These are phyloP conservation scores for Adelognathus sp. DNA, from an alignment of 2,888 invertebrate genomes.

Conservation along the genomic window DNA sequence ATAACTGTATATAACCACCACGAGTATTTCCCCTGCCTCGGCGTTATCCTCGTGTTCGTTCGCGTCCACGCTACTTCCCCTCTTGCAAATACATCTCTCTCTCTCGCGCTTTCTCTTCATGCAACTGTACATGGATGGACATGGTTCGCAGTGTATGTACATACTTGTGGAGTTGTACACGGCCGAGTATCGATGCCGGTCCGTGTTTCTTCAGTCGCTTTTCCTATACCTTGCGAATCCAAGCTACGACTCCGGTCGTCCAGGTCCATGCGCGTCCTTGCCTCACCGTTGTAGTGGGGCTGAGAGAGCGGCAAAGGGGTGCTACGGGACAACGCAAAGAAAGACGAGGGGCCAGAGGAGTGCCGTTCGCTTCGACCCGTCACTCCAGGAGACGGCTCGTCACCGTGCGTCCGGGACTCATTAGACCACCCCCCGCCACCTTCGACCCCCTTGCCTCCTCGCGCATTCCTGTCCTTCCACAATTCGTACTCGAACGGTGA, in stretches of 20 bases:
- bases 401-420: slow-evolving; percentile 69
- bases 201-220: slow-evolving; percentile 34
- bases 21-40: slow-evolving; percentile 14
- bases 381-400: slow-evolving; percentile 71
- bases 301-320: slow-evolving; percentile 34
- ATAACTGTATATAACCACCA: slow-evolving; percentile 27
- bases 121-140: slow-evolving; percentile 30
- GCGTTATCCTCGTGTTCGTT: slow-evolving; percentile 52
- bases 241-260: slow-evolving; percentile 39
- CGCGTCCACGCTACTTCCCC: slow-evolving; percentile 37
- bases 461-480: slow-evolving; percentile 26
- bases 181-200: slow-evolving; percentile 13
- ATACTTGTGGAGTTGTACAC: slow-evolving; percentile 5
- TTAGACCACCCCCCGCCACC: slow-evolving; percentile 64
- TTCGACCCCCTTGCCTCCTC: slow-evolving; percentile 11
- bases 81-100: slow-evolving; percentile 37
- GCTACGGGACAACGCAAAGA: slow-evolving; percentile 1
- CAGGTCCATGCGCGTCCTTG: slow-evolving; percentile 19
- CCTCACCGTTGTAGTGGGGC: slow-evolving; percentile 12
- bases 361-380: slow-evolving; percentile 64
- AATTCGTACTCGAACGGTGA: slow-evolving; percentile 30
- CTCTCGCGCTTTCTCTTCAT: slow-evolving; percentile 38
- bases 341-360: slow-evolving; percentile 36
- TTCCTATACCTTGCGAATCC: slow-evolving; percentile 49
- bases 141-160: not conserved